Base-by-base conservation (phyloP, 2,113 vertebrate species). In the Sitta europaea region DNA sequence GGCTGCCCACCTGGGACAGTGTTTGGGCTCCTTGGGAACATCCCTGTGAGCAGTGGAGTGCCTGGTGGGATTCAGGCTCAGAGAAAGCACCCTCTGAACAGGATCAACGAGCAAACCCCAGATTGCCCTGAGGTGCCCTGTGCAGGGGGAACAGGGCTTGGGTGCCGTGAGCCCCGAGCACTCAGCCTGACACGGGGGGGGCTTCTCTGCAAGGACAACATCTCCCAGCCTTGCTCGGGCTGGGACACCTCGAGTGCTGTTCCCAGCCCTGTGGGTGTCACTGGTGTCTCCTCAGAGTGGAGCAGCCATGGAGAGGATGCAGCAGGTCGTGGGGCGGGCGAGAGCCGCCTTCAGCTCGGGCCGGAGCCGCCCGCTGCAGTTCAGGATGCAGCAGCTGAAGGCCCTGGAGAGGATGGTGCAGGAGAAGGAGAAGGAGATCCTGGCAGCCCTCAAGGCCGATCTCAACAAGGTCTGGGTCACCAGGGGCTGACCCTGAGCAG, bases 121-220 rank as follows among this genome's bases (percentile, higher is more conserved):
- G 61, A 9, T 1, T 23, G 43, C 38, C 8, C 1, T 7, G 55
- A 54, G 38, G 8, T 23, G 47, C 29, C 54, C 13, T 6, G 33
- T 2, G 2, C 28, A 11, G 22, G 28, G 20, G 21, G 40, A 19
- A 28, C 0, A 0, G 36, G 33, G 11, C 20, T n/a, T 1, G 2
- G 28, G 7, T 31, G 12, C 14, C 29, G 55, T 17, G 57, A 48
- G 42, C 40, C 29, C 66, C 8, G 20, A 63, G 65, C 38, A 9
- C n/a, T 19, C 6, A 2, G 14, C 25, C 1, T 1, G 5, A 40
- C 29, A 47, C n/a, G n/a, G 14, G 4, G n/a, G 51, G 24, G 67
- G 10, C 35, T 40, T 45, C 45, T 67, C 77, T 59, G 13, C 24
- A 18, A 75, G 45, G 53, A 72, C 7, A 47, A 29, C 22, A 31